Base-by-base conservation (phyloP, 1,140 invertebrate genomes). In the Zelostemma sp. region DNA sequence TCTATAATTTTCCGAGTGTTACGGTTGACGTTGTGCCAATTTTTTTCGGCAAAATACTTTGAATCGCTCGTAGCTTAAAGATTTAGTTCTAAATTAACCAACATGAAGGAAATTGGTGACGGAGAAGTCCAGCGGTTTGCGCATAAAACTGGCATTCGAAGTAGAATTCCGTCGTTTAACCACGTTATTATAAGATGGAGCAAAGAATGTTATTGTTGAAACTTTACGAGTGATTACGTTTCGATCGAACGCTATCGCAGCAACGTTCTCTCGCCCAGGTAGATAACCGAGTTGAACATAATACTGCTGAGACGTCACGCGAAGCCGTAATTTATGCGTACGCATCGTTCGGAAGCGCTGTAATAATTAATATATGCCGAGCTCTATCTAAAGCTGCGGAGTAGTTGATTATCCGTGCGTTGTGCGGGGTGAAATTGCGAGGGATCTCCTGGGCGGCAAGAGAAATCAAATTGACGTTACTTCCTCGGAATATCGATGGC, bases 351-450 rank as follows among this genome's bases (percentile, higher is more conserved):
- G 66, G 70, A 64, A 64, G 56, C 68, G 33, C 49, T 55, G 62
- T 68, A 62, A 74, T 80, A 76, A 79, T 80, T 79, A 79, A 80
- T 80, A 76, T 75, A 73, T 74, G 74, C 72, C 57, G 75, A 72
- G 72, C 68, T 67, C 72, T 67, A 74, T 75, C 62, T 76, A 63
- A 70, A 72, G 56, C 65, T 70, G 64, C 72, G 46, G 64, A 75
- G 68, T 50, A 70, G 72, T 78, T 79, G 73, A 79, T 80, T 79
- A 78, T 76, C 72, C 50, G 61, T 40, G 50, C 15, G 68, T 66
- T 67, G 58, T 60, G 19, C 50, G 41, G 50, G 54, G 18, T 48
- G 25, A 48, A 11, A 21, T 21, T 55, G 5, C 15, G 49, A 59
- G 31, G 19, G 62, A 43, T 33, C 49, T 38, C 63, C 21, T 17